Percentiles rank a stretch among this genome's conserved stretches.
phyloP scores from a whole-genome alignment of 1,140 invertebrate species.

The Drosophila sechellia region DNA sequence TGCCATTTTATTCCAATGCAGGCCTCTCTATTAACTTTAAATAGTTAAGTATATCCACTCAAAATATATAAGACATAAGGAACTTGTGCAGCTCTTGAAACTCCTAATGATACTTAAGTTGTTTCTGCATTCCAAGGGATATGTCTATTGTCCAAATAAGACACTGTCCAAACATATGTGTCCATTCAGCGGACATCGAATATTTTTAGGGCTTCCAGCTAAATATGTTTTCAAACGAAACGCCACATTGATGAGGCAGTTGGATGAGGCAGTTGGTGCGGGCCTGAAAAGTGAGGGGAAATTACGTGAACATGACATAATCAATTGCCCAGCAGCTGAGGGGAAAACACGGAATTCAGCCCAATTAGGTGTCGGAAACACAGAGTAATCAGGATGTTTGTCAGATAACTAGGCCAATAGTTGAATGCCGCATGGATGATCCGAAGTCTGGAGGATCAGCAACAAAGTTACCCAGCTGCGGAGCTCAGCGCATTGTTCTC shows the following conservation, averaged over 20 bases:
- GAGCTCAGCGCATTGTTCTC: constrained; percentile 17
- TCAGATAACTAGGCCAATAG: constrained; percentile 14
- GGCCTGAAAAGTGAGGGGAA: constrained; percentile 34
- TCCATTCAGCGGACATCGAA: not conserved
- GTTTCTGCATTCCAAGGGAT: not conserved
- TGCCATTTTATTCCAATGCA: too few species aligned
- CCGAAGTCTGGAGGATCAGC: constrained; percentile 4
- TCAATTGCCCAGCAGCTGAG: constrained; percentile 47
- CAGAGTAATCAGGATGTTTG: constrained; percentile 14
- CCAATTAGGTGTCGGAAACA: constrained; percentile 51
- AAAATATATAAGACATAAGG: too few species aligned
- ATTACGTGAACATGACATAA: constrained; percentile 42
- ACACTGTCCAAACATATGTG: not conserved
- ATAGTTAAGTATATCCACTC: too few species aligned
- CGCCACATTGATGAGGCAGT: not conserved
- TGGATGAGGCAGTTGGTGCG: constrained; percentile 8
- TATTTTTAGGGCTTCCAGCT: constrained; percentile 30
- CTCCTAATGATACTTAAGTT: too few species aligned
- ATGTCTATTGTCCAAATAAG: not conserved
- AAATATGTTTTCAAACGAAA: constrained; percentile 5
- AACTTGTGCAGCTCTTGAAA: too few species aligned
- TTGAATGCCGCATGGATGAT: not conserved
- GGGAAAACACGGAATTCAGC: constrained; percentile 21
- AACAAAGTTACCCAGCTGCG: not conserved
- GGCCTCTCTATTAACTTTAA: too few species aligned